Base-by-base conservation (phyloP, 2,797 vertebrate species). In the Sebastes hubbsi region DNA sequence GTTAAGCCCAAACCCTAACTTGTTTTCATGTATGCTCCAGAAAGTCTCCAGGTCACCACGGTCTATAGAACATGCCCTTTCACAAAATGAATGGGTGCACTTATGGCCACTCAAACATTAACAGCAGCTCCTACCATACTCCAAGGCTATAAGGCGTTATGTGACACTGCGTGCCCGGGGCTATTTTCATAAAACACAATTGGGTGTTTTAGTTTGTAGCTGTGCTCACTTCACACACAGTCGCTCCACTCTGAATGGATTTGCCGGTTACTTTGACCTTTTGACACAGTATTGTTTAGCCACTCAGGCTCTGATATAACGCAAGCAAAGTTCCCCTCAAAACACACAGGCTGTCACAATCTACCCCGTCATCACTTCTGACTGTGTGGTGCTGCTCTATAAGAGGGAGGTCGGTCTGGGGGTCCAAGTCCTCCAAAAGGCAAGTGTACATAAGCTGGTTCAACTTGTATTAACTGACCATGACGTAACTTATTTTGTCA, bases 131-230 rank as follows among this genome's bases (percentile, higher is more conserved):
- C 64, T 67, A 85, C 87, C 60, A 14, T 83, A 74, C 80, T 87
- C 59, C 49, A 25, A 61, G 78, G 71, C 79, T 72, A 84, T 72
- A 85, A 87, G 70, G 69, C 3, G 87, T 75, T 77, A 93, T 70
- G 32, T 73, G 88, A 93, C 86, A 89, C 92, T 62, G 8, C 3
- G 6, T n/a, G 77, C 83, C 91, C 78, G n/a, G 76, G 89, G 91
- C 89, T 92, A 87, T 94, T 92, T 95, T 93, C 80, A 90, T 87
- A 72, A 87, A 93, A 91, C 88, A 92, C 85, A 90, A 88, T 78
- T 74, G 83, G 69, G 70, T 90, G 91, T 89, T 91, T 84, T 74
- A 89, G 86, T 84, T 89, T 84, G 83, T 58, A 18, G 84, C 61
- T 78, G 77, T 34, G 25, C 68, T 80, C 79, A 32, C 52, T n/a